Evolutionary conservation across 23 tunicate species (phyloP).

Genomic region (Phallusia fumigata): DNA sequence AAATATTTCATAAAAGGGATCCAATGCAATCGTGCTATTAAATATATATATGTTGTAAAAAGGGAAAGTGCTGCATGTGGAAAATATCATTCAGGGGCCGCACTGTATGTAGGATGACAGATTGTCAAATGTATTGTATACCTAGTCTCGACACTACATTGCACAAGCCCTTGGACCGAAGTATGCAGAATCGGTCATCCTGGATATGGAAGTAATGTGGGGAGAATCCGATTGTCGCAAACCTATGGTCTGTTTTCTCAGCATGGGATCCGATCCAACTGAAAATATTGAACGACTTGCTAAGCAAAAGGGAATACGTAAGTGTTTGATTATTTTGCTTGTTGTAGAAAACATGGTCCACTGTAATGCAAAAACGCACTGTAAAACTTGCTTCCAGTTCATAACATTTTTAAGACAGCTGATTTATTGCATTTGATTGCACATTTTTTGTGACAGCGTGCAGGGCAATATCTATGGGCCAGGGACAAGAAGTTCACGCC

Average conservation of each 20-base stretch:
- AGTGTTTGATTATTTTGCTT: constrained; percentile 34
- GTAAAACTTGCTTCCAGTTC: no score
- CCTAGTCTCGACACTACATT: constrained; percentile 71
- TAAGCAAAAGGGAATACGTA: constrained; percentile 65
- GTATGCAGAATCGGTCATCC: constrained; percentile 84
- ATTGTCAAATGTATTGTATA: background rate
- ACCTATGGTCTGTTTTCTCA: constrained; percentile 81
- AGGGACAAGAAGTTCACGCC: constrained; percentile 84
- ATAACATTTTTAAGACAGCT: background rate
- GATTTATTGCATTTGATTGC: background rate
- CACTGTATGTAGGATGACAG: no score
- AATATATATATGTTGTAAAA: no score
- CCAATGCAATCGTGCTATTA: no score
- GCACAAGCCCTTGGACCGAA: constrained; percentile 63
- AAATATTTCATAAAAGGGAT: no score
- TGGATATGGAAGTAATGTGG: constrained; percentile 85
- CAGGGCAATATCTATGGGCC: constrained; percentile 89
- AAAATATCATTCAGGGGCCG: no score
- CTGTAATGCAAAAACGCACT: no score
- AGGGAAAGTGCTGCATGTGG: no score
- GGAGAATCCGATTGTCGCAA: constrained; percentile 58
- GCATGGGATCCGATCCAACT: constrained; percentile 92
- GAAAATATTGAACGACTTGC: constrained; percentile 85
- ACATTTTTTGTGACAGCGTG: constrained; percentile 29
- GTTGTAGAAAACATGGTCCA: background rate